Evolutionary conservation across 2,888 invertebrate species (phyloP).

Genomic region (Ochlodes sylvanus): DNA sequence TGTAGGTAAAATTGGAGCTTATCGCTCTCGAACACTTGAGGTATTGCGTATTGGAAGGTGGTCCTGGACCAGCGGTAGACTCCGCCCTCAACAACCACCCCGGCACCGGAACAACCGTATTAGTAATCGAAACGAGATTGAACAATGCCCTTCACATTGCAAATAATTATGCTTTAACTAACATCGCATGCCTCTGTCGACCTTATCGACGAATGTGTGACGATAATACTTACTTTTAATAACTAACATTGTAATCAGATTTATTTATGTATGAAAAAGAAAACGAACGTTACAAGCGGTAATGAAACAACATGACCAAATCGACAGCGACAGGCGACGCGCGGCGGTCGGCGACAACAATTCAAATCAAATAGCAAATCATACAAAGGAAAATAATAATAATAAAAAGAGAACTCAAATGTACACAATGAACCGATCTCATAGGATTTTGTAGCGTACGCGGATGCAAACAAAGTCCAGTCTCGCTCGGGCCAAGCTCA

Average conservation of each 20-base stretch:
- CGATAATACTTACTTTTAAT: not conserved
- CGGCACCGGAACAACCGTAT: slow-evolving; percentile 32
- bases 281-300: not conserved
- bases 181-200: slow-evolving; percentile 24
- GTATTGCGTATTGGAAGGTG: too few relatives aligned
- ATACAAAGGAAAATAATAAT: slow-evolving; percentile 16
- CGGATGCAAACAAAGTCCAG: slow-evolving; percentile 45
- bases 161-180: not conserved
- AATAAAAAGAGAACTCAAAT: slow-evolving; percentile 10
- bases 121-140: slow-evolving; percentile 54
- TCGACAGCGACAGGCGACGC: slow-evolving; percentile 4
- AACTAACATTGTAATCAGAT: not conserved
- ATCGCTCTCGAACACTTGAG: too few relatives aligned
- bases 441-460: not conserved
- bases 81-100: slow-evolving; percentile 20
- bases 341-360: slow-evolving; percentile 7
- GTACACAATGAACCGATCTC: slow-evolving; percentile 21
- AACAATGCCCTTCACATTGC: slow-evolving; percentile 47
- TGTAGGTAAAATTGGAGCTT: too few relatives aligned
- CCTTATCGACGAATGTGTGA: not conserved
- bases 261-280: not conserved
- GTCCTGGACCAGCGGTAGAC: slow-evolving; percentile 11
- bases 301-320: not conserved
- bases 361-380: not conserved
- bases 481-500: slow-evolving; percentile 54